Evolutionary conservation across 2,888 invertebrate genomes (phyloP), one percentile per base, ranked within the genome.

Genomic region (Nomada fabriciana): DNA sequence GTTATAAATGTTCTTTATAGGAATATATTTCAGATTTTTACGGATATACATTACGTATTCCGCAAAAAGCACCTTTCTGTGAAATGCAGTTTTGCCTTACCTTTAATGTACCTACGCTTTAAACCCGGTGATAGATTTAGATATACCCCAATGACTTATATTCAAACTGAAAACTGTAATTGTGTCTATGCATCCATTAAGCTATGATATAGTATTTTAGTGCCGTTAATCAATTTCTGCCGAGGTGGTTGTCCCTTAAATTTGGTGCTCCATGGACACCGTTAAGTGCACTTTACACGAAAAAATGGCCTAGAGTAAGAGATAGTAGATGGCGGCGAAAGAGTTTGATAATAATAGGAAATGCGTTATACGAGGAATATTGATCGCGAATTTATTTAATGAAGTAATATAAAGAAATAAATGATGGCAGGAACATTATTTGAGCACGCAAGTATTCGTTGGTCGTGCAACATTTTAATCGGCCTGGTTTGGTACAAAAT

Each of bases 401-500:
- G 90, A 91, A 90, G 88, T 92, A 92, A 92, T 91, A 91, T 90
- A 93, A 93, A 89, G 88, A 87, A 84, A 25, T 89, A 91, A 91
- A 93, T 90, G 91, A 91, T 91, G 91, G 92, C 92, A 89, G 91
- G 91, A 91, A 91, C 92, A 93, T 93, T 92, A 92, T 92, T 93
- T 91, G 89, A 89, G 88, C 87, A 86, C 89, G 86, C 88, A 82
- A 89, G 86, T 86, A 85, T 85, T 78, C 50, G 87, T 88, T 85
- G 85, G 81, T 86, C 88, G 90, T 89, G 91, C 87, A 87, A 88
- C 90, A 90, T 90, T 91, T 80, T 92, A 93, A 93, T 93, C 93
- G 93, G 93, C 93, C 93, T 93, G 93, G 93, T 93, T 93, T 93
- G 93, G 93, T 93, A 93, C 93, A 93, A 93, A 93, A 92, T 91